Evolutionary conservation across 2,113 vertebrate species (phyloP).

Genomic region (Paramisgurnus dabryanus): DNA sequence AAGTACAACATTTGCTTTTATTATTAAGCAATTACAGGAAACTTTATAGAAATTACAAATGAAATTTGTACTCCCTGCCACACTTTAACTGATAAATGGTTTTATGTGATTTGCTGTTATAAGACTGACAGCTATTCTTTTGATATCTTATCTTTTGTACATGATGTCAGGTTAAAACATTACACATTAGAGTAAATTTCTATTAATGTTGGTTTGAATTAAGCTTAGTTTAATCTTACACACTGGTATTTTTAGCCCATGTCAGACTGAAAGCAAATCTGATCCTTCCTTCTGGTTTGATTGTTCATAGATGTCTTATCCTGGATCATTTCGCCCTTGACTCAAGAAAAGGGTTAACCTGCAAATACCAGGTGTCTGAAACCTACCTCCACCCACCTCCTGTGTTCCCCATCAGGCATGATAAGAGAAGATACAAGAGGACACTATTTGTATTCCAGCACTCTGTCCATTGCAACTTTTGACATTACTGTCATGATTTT

Average conservation of each 20-base stretch:
- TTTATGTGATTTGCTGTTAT: not conserved
- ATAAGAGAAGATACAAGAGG: constrained; percentile 66
- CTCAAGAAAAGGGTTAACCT: constrained; percentile 61
- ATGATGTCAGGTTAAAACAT: no score
- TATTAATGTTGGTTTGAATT: no score
- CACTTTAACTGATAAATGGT: not conserved
- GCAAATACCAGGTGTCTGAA: constrained; percentile 58
- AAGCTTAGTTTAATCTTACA: not conserved
- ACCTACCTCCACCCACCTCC: constrained; percentile 51
- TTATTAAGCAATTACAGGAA: not conserved
- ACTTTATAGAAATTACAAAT: not conserved
- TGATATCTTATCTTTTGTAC: not conserved
- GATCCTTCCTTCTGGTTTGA: constrained; percentile 48
- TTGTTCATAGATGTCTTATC: constrained; percentile 68
- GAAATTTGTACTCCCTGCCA: not conserved
- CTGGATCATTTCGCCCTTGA: constrained; percentile 51
- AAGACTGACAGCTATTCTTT: no score
- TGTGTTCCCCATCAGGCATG: constrained; percentile 70
- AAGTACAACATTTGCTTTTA: not conserved
- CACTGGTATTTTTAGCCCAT: not conserved
- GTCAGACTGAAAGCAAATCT: constrained; percentile 2
- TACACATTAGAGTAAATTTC: no score
- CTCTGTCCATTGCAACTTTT: constrained; percentile 57
- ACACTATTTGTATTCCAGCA: constrained; percentile 49
- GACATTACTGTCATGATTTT: constrained; percentile 74